Base-by-base conservation (phyloP, 2,797 vertebrate species). In the Fratercula arctica region DNA sequence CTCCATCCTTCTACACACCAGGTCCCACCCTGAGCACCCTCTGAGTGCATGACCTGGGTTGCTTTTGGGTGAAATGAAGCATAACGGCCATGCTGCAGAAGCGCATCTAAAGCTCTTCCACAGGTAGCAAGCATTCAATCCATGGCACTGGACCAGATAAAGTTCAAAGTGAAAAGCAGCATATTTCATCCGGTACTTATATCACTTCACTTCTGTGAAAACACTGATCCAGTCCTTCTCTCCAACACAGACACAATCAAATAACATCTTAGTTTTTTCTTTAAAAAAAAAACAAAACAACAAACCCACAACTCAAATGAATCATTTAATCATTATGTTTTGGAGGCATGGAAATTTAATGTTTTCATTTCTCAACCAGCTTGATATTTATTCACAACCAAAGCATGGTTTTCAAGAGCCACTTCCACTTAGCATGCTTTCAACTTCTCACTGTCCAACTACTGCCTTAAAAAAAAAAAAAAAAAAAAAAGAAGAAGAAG, bases 381-480 rank as follows among this genome's bases (percentile, higher is more conserved):
- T 88, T 68, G 50, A 73, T 64, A 64, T 53, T 63, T 5, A 63
- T 56, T 79, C 56, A 60, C 25, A 76, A 45, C 4, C 13, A 46
- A 50, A 64, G 26, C 3, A 16, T 6, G 13, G 17, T 45, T 93
- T 92, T 54, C 14, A 56, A 89, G 14, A 37, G 16, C 43, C 43
- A 53, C 39, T 67, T 73, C 53, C 2, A 77, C 87, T 88, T 90
- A 83, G 68, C 20, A 94, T 50, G 59, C 68, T 95, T 97, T 96
- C 73, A 91, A 95, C 74, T 94, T 95, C 88, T 96, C 94, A 96
- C 64, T 89, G 68, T 85, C 88, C 73, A 87, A 91, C 56, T 78
- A 97, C 48, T 87, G 59, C 21, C 67, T 96, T 81, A 46, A 82
- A 72, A 48, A 78, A 39, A 37, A 29, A 43, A 23, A 43, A 69